Evolutionary conservation across 2,113 vertebrate species (phyloP), one percentile per base, ranked within the genome.

Genomic region (Hylia prasina): DNA sequence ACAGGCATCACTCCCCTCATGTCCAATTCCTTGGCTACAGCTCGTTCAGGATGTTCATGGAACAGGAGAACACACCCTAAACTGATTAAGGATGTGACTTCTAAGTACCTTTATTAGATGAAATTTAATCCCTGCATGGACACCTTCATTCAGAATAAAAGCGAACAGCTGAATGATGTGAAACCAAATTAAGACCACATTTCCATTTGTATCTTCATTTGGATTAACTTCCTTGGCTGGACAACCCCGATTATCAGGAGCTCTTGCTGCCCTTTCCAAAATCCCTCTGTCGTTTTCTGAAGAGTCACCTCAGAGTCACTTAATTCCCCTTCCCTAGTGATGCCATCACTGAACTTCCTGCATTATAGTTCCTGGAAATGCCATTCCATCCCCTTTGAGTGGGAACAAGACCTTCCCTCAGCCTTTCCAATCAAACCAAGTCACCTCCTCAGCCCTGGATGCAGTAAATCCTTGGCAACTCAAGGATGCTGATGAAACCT

Each of bases 11-110:
- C 44, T 2, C 9, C 68, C 54, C 82, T 14, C 6, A 2, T 6
- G 37, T 4, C 37, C 60, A 35, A 2, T 1, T 27, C 78, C 60
- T 6, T 4, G 50, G 54, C 58, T 15, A 2, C 23, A 6, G 73
- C 18, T 47, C 1, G 0, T 7, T 13, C 45, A 6, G 65, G 68
- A 10, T 0, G 30, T 3, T 15, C 37, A 1, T 1, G 53, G 66
- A 35, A 20, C 17, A 54, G 33, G 13, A 68, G 54, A 39, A 25
- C 53, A 30, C 23, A 6, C n/a, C 72, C 73, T 33, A 3, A 37
- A 21, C 39, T 37, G 21, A 68, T 72, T 35, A 39, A 54, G 57
- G 63, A 64, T 15, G 13, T 19, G 18, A 58, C 79, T 20, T 20
- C 68, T 15, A 35, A 91, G 66, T 33, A 18, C 35, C 77, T 89